Conservation (phyloP, 2,797 vertebrate species). For the Molossus alvarezi region DNA sequence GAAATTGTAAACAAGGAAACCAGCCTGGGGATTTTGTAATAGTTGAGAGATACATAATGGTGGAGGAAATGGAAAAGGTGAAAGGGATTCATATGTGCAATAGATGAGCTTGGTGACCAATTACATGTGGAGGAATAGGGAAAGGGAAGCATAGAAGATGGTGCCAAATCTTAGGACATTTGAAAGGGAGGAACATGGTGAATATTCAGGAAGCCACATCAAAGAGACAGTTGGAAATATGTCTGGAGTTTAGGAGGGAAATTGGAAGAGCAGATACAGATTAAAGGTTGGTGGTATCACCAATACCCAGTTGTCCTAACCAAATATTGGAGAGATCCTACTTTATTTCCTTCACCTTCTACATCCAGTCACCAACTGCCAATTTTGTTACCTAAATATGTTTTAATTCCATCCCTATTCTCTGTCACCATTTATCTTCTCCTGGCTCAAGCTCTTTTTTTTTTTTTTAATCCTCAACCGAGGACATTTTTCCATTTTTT, state of each 20-base stretch:
- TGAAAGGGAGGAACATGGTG: not conserved
- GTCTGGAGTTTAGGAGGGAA: conserved; percentile 1
- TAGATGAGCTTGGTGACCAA: not conserved
- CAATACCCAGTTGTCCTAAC: not conserved
- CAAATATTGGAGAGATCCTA: not conserved
- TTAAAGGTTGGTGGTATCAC: not conserved
- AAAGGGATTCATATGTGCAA: not conserved
- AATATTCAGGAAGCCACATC: not conserved
- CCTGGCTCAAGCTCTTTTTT: not conserved
- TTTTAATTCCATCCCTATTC: conserved; percentile 39
- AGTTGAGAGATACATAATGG: not conserved
- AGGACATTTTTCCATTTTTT: too few species aligned
- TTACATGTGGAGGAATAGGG: not conserved
- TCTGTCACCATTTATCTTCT: not conserved
- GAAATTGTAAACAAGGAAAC: conserved; percentile 50
- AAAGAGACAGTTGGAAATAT: not conserved
- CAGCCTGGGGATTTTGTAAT: conserved; percentile 13
- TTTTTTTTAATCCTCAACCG: too few species aligned
- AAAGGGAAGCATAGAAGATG: not conserved
- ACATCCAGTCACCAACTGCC: not conserved
- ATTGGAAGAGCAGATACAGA: not conserved
- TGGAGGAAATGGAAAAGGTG: not conserved
- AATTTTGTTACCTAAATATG: not conserved
- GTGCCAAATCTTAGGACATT: not conserved
- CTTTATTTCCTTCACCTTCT: not conserved